Conservation (phyloP, 1,140 invertebrate species). For the Listronotus oregonensis region DNA sequence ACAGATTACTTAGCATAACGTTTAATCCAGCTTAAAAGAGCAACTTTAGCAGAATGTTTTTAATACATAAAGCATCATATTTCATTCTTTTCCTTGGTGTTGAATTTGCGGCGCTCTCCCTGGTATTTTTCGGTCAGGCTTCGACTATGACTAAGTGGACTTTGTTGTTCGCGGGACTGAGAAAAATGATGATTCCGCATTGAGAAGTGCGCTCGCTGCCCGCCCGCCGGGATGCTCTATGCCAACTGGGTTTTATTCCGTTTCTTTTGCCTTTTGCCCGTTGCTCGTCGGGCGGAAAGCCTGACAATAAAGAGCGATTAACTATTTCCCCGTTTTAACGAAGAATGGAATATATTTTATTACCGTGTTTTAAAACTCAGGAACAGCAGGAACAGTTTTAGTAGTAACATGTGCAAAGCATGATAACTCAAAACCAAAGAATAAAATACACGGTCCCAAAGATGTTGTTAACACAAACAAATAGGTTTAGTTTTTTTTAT, state of each 20-base stretch:
- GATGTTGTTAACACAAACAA: too few relatives aligned
- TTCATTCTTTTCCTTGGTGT: constrained; percentile 42
- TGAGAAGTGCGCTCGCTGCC: constrained; percentile 52
- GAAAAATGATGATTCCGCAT: constrained; percentile 58
- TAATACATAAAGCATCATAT: constrained; percentile 39
- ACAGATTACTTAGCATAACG: too few relatives aligned
- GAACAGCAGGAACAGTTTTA: too few relatives aligned
- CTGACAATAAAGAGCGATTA: constrained; percentile 32
- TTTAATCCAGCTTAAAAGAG: not conserved
- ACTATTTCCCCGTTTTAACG: constrained; percentile 33
- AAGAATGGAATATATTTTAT: constrained; percentile 1
- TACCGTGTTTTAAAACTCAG: too few relatives aligned
- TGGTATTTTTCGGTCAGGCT: constrained; percentile 53
- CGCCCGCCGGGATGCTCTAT: constrained; percentile 38
- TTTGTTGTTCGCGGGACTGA: constrained; percentile 58
- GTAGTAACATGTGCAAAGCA: too few relatives aligned
- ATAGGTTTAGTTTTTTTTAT: too few relatives aligned
- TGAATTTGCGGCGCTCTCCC: constrained; percentile 48
- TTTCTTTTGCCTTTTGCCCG: constrained; percentile 32
- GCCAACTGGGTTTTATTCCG: constrained; percentile 33
- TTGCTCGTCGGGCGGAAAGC: constrained; percentile 25
- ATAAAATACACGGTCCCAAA: too few relatives aligned
- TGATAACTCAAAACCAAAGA: too few relatives aligned
- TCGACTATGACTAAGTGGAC: constrained; percentile 59
- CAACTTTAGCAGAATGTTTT: constrained; percentile 29